A percentile compares a stretch with the other conserved stretches of the same genome.
Conservation (phyloP, 1,140 invertebrate species). For the Drosophila seguyi region DNA sequence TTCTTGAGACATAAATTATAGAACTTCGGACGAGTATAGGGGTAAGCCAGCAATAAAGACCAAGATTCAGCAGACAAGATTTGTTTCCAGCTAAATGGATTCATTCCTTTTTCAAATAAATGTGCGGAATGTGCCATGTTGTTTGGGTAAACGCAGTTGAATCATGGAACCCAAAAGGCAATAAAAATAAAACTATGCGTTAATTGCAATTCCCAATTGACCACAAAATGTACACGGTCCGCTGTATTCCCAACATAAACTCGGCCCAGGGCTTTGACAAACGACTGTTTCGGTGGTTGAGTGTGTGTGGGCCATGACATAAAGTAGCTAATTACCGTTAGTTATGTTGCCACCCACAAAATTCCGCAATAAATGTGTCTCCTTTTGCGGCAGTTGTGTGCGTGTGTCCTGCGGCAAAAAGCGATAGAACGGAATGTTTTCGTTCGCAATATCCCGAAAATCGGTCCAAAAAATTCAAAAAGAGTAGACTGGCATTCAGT, state of each 20-base stretch:
- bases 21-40: not conserved
- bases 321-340: slow-evolving; percentile 81
- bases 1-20: not conserved
- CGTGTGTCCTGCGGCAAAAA: slow-evolving; percentile 50
- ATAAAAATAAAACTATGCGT: slow-evolving; percentile 76
- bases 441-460: not conserved
- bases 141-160: slow-evolving; percentile 11
- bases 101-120: slow-evolving; percentile 50
- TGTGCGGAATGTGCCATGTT: slow-evolving; percentile 24
- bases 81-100: slow-evolving; percentile 24
- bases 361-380: slow-evolving; percentile 68
- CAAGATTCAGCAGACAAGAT: slow-evolving; percentile 9
- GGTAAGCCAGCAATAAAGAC: slow-evolving; percentile 8
- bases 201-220: slow-evolving; percentile 80
- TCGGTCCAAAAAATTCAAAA: not conserved
- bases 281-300: slow-evolving; percentile 24
- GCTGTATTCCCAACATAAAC: slow-evolving; percentile 63
- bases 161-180: slow-evolving; percentile 34
- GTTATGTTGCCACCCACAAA: slow-evolving; percentile 77
- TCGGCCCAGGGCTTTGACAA: slow-evolving; percentile 26
- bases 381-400: slow-evolving; percentile 11
- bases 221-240: slow-evolving; percentile 53
- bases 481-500: not conserved
- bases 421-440: slow-evolving; percentile 43
- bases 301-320: slow-evolving; percentile 54